These are phyloP conservation scores for Sepioteuthis lessoniana DNA, from an alignment of 2,888 invertebrate genomes.

Conservation along the genomic window DNA sequence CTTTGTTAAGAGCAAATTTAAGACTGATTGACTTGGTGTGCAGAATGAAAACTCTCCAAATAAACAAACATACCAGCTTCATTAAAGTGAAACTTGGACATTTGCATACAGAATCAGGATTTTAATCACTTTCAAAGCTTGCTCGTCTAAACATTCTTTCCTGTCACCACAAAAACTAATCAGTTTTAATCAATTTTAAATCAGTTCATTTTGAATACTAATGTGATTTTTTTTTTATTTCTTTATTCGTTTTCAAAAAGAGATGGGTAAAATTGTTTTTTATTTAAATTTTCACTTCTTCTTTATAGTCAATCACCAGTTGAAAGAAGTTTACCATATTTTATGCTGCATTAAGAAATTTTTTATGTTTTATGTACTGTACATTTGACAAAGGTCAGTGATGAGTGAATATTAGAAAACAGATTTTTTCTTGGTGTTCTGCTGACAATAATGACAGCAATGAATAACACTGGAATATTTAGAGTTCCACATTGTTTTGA, in stretches of 20 bases:
- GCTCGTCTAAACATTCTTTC: background rate
- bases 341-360: background rate
- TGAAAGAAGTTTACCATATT: background rate
- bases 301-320: background rate
- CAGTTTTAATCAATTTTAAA: constrained; percentile 33
- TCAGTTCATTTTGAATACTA: background rate
- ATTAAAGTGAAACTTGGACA: background rate
- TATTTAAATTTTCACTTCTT: background rate
- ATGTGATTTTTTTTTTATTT: background rate
- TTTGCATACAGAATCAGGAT: constrained; percentile 6
- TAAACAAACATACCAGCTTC: background rate
- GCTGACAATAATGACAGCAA: too few species aligned
- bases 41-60: background rate
- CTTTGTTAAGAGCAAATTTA: background rate
- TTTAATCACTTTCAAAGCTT: background rate
- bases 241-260: background rate
- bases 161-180: background rate
- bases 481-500: too few species aligned
- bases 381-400: too few species aligned
- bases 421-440: too few species aligned
- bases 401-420: too few species aligned
- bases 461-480: too few species aligned
- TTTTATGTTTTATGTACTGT: too few species aligned
- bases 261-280: background rate
- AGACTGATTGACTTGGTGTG: background rate